Percentiles rank a stretch among this genome's conserved stretches.
These are phyloP conservation scores for Dynastes tityus DNA, from an alignment of 2,888 invertebrate species.

Conservation along the genomic window DNA sequence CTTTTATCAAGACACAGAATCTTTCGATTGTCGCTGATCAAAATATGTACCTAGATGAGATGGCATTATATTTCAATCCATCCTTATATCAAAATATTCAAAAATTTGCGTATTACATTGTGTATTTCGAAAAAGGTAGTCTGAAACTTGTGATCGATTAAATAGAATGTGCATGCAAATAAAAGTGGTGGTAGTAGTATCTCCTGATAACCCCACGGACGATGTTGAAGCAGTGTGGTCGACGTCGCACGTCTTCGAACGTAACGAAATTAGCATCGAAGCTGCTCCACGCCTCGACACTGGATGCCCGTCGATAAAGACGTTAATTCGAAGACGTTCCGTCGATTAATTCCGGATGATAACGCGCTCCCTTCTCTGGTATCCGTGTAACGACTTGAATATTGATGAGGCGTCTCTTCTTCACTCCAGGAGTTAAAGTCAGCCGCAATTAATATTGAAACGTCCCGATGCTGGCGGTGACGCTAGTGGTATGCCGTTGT, in stretches of 20 bases:
- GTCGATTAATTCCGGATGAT: slow-evolving; percentile 42
- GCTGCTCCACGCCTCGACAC: slow-evolving; percentile 20
- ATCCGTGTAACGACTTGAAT: slow-evolving; percentile 38
- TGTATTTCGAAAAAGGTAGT: too few relatives aligned
- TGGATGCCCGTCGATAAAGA: slow-evolving; percentile 30
- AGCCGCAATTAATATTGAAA: slow-evolving; percentile 40
- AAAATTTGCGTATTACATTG: too few relatives aligned
- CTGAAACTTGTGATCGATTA: too few relatives aligned
- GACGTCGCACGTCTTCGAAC: slow-evolving; percentile 1
- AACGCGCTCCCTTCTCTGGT: slow-evolving; percentile 16
- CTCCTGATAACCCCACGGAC: too few relatives aligned
- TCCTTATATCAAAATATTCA: too few relatives aligned
- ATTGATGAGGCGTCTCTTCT: slow-evolving; percentile 34
- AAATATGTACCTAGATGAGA: too few relatives aligned
- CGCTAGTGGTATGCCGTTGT: background rate
- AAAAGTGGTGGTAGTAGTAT: too few relatives aligned
- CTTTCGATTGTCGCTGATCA: too few relatives aligned
- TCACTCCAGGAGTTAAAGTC: background rate
- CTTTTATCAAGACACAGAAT: too few relatives aligned
- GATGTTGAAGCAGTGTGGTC: too few relatives aligned
- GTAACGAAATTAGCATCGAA: slow-evolving; percentile 24
- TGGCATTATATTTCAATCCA: too few relatives aligned
- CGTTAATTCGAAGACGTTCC: slow-evolving; percentile 44
- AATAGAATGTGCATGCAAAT: too few relatives aligned
- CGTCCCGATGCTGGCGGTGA: background rate